These are phyloP conservation scores for Nudaria mundana DNA, from an alignment of 2,888 invertebrate genomes.

Conservation along the genomic window DNA sequence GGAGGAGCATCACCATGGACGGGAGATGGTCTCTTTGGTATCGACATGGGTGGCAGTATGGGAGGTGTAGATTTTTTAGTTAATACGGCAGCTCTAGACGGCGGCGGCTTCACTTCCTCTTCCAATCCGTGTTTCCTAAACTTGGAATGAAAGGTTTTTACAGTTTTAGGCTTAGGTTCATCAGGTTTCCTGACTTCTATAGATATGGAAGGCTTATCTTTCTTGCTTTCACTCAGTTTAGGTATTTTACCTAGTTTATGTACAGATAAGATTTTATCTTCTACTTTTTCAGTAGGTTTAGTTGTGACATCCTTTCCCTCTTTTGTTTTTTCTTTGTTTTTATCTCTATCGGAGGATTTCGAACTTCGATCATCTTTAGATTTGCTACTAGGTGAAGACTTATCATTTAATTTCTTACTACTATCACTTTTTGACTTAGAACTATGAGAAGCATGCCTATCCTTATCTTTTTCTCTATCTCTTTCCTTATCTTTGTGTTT, in stretches of 20 bases:
- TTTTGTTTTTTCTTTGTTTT: constrained; percentile 47
- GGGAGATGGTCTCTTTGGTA: constrained; percentile 75
- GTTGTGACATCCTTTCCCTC: constrained; percentile 43
- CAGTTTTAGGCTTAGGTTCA: constrained; percentile 91
- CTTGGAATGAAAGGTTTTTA: constrained; percentile 94
- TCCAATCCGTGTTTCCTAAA: constrained; percentile 95
- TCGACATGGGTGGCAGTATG: constrained; percentile 65
- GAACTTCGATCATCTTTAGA: constrained; percentile 54
- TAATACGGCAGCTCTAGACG: constrained; percentile 85
- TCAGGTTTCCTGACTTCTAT: constrained; percentile 89
- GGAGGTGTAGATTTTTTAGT: constrained; percentile 72
- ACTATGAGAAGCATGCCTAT: constrained; percentile 54
- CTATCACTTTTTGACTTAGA: constrained; percentile 68
- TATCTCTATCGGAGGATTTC: constrained; percentile 54
- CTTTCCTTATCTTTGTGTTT: constrained; percentile 24
- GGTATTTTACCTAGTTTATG: constrained; percentile 90
- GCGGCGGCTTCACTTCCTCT: constrained; percentile 93
- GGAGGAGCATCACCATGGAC: constrained; percentile 79
- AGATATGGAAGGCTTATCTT: constrained; percentile 89
- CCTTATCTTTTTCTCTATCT: constrained; percentile 27
- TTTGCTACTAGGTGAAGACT: constrained; percentile 55
- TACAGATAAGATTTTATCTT: constrained; percentile 85
- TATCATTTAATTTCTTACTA: constrained; percentile 50
- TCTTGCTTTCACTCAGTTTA: constrained; percentile 83
- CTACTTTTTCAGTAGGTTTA: constrained; percentile 81